Percentiles rank a stretch among this genome's conserved stretches.
Conservation (phyloP, 23 tunicate genomes). For the Botrylloides violaceus region DNA sequence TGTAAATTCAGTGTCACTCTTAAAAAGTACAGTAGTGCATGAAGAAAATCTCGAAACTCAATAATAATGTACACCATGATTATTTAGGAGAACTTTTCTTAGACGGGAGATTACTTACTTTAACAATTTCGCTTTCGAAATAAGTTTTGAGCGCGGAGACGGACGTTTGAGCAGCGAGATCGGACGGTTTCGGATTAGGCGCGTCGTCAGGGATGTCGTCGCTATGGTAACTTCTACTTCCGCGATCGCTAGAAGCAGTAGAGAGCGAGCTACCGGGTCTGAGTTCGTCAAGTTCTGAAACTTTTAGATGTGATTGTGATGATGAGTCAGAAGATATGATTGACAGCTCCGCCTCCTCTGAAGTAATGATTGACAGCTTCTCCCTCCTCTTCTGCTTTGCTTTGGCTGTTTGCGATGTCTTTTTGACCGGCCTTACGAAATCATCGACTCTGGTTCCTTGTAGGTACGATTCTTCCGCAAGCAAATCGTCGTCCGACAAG, state of each 20-base stretch:
- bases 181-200: neutral
- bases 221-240: neutral
- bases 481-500: neutral
- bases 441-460: constrained; percentile 4
- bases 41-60: too few relatives aligned
- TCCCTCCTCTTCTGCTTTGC: neutral
- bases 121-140: constrained; percentile 14
- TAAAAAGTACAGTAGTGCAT: too few relatives aligned
- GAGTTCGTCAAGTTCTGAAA: too few relatives aligned
- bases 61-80: too few relatives aligned
- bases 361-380: too few relatives aligned
- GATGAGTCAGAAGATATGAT: too few relatives aligned
- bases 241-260: neutral
- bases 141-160: constrained; percentile 11
- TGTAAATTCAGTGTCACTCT: too few relatives aligned
- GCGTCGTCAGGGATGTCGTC: neutral
- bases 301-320: neutral
- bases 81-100: neutral
- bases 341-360: neutral
- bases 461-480: neutral
- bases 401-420: neutral
- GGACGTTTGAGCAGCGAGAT: neutral
- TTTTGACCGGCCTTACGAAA: neutral
- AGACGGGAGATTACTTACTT: neutral
- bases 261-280: too few relatives aligned